A percentile compares a stretch with the other conserved stretches of the same genome.
These are phyloP conservation scores for Coremacera marginata DNA, from an alignment of 2,888 invertebrate genomes.

Conservation along the genomic window DNA sequence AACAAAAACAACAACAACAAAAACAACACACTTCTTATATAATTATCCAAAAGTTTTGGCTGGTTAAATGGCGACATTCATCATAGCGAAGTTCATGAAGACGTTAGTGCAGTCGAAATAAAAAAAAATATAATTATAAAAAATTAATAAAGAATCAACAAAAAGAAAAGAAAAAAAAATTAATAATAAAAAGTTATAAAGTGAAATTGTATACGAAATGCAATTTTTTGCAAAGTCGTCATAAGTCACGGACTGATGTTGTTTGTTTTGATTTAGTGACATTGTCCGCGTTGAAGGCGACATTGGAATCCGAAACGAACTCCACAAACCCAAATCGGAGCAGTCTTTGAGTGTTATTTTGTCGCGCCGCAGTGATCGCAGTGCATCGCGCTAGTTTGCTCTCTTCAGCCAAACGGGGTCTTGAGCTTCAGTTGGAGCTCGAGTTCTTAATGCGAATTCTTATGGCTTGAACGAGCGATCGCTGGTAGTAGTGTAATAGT, in stretches of 20 bases:
- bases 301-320: conserved; percentile 55
- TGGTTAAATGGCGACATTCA: conserved; percentile 9
- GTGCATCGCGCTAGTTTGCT: conserved; percentile 18
- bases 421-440: conserved; percentile 5
- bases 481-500: neutral
- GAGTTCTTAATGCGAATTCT: conserved; percentile 5
- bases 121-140: neutral
- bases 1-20: conserved; percentile 31
- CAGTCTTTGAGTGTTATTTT: conserved; percentile 28
- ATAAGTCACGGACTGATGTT: conserved; percentile 65
- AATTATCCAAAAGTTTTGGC: neutral
- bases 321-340: conserved; percentile 26
- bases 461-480: neutral
- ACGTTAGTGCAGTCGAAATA: neutral
- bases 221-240: conserved; percentile 63
- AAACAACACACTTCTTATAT: conserved; percentile 26
- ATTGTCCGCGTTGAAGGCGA: conserved; percentile 64
- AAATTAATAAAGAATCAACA: neutral
- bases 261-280: conserved; percentile 58
- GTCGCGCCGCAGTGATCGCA: conserved; percentile 11
- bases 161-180: conserved; percentile 27
- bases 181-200: conserved; percentile 43
- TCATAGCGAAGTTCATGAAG: conserved; percentile 16
- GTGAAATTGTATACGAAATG: conserved; percentile 48
- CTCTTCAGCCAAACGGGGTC: conserved; percentile 24